Evolutionary conservation across 1,140 invertebrate species (phyloP).

Genomic region (Apis laboriosa): DNA sequence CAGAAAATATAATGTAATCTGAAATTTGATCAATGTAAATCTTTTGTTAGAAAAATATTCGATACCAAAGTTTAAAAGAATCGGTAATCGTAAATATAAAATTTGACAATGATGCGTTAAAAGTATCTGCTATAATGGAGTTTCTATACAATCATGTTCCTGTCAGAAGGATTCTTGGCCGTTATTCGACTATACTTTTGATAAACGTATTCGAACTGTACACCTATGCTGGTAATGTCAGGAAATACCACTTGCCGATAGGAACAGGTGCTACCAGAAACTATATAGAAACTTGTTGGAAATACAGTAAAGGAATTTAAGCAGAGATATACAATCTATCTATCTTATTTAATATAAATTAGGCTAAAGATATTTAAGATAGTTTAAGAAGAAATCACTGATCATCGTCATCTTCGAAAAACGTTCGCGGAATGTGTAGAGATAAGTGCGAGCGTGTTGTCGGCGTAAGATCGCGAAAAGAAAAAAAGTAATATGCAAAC

Average conservation of each 20-base stretch:
- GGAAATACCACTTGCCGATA: constrained; percentile 43
- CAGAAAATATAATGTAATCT: not conserved
- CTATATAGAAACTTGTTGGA: constrained; percentile 29
- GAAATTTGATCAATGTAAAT: not conserved
- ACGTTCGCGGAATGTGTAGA: not conserved
- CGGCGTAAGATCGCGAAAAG: not conserved
- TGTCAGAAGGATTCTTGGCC: constrained; percentile 32
- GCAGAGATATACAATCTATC: constrained; percentile 24
- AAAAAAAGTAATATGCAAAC: not conserved
- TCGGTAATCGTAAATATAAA: not conserved
- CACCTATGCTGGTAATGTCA: constrained; percentile 27
- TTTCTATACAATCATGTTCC: constrained; percentile 16
- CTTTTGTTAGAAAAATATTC: not conserved
- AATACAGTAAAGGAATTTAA: constrained; percentile 16
- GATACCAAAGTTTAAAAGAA: not conserved
- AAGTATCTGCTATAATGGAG: constrained; percentile 19
- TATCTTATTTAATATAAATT: constrained; percentile 26
- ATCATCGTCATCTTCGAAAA: constrained; percentile 14
- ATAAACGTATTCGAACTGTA: constrained; percentile 9
- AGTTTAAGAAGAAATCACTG: constrained; percentile 21
- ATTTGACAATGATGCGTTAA: constrained; percentile 9
- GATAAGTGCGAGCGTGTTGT: constrained; percentile 44
- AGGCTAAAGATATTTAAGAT: constrained; percentile 3
- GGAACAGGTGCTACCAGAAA: constrained; percentile 46
- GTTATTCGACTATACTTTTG: constrained; percentile 21